Conservation (phyloP, 2,888 invertebrate species). For the Sesia bembeciformis region DNA sequence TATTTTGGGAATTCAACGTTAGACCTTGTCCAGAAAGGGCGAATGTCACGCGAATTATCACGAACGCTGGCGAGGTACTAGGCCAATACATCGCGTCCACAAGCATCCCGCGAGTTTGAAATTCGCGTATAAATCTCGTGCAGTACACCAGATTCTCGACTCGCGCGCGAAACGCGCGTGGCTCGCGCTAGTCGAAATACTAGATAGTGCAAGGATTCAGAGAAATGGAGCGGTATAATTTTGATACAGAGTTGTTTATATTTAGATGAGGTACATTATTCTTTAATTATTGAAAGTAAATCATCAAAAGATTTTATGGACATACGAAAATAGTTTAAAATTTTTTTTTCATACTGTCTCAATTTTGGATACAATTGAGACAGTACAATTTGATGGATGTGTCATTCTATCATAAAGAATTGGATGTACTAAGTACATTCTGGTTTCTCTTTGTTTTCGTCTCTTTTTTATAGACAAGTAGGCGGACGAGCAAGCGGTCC, state of each 20-base stretch:
- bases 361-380: too few species aligned
- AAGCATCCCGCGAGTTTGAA: constrained; percentile 2
- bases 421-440: too few species aligned
- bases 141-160: background rate
- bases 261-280: background rate
- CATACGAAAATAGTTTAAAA: too few species aligned
- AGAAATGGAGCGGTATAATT: constrained; percentile 7
- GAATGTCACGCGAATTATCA: background rate
- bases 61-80: background rate
- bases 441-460: too few species aligned
- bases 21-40: constrained; percentile 4
- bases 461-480: too few species aligned
- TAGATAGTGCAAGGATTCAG: constrained; percentile 5
- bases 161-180: background rate
- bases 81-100: too few species aligned
- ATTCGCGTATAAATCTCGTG: constrained; percentile 7
- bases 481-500: too few species aligned
- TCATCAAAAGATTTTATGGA: too few species aligned
- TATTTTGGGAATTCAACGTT: background rate
- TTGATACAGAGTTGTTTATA: constrained; percentile 9
- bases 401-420: too few species aligned
- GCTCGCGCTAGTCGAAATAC: constrained; percentile 5
- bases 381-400: too few species aligned
- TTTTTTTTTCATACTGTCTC: too few species aligned
- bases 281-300: too few species aligned